Percentiles rank a stretch among this genome's conserved stretches.
phyloP scores from a whole-genome alignment of 1,140 invertebrate genomes.

The Drosophila pseudoobscura region DNA sequence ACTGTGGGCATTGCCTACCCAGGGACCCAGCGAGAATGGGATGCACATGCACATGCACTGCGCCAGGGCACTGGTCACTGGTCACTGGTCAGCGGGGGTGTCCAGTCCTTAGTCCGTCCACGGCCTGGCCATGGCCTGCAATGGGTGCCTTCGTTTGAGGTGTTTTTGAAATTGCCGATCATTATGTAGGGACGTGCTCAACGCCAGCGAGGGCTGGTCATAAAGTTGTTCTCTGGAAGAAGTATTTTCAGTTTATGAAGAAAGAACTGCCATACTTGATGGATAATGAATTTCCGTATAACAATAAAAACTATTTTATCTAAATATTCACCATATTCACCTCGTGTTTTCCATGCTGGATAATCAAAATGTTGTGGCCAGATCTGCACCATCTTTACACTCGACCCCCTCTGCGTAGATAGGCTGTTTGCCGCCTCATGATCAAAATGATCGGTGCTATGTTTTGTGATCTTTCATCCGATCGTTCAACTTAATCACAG shows the following conservation, averaged over 20 bases:
- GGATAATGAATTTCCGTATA: too few relatives aligned
- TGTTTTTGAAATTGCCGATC: conserved; percentile 81
- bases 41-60: conserved; percentile 28
- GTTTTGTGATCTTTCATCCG: conserved; percentile 77
- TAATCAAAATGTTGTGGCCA: too few relatives aligned
- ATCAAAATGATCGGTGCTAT: conserved; percentile 70
- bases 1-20: conserved; percentile 21
- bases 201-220: conserved; percentile 40
- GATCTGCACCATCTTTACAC: too few relatives aligned
- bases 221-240: conserved; percentile 13
- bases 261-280: too few relatives aligned
- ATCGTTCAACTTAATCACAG: conserved; percentile 76
- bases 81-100: conserved; percentile 58
- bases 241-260: too few relatives aligned
- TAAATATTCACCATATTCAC: too few relatives aligned
- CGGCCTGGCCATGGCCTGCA: conserved; percentile 2
- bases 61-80: conserved; percentile 14
- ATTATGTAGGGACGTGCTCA: conserved; percentile 58
- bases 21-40: not conserved
- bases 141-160: conserved; percentile 47
- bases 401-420: conserved; percentile 8
- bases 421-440: conserved; percentile 41
- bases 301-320: too few relatives aligned
- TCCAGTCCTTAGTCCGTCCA: not conserved
- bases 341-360: too few relatives aligned